Evolutionary conservation across 2,888 invertebrate species (phyloP), one percentile per base, ranked within the genome.

Genomic region (Subacronicta megacephala): DNA sequence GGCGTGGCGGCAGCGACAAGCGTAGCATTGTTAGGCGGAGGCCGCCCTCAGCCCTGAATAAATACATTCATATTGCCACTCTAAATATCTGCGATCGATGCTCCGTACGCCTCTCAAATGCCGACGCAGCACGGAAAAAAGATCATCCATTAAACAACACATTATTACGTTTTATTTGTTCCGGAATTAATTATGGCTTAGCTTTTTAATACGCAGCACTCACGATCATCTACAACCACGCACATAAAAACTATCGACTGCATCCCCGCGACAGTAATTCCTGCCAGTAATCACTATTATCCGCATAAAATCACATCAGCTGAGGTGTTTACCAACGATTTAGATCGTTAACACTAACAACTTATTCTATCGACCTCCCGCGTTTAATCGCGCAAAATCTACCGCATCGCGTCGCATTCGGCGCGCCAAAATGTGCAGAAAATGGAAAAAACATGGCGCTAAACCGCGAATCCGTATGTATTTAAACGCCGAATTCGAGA

Each of bases 61-160:
- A 94, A 94, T 94, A 93, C 93, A 93, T 93, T 93, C 93, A 93
- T 93, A 94, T 93, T 90, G 93, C 91, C 93, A 93, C 93, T 92
- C 90, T 90, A 91, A 93, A 93, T 91, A 92, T 89, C 88, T 82
- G 81, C 83, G 85, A 89, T 87, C 87, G 85, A 87, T 87, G 82
- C 83, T 82, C 80, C 78, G 69, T 78, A 77, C 79, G 70, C 64
- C 70, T 71, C 78, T 78, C 78, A 76, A 77, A 81, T 63, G 80
- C 83, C 83, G 82, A 78, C 79, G 55, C 57, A 72, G 67, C 72
- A 67, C 76, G 77, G 85, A 84, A 87, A 72, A 69, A 65, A 45
- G 54, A 71, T 62, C 71, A 75, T 66, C 73, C 76, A 73, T 71
- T 71, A 76, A 73, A 76, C 68, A 71, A 72, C 68, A 61, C 78